Percentiles rank a stretch among this genome's conserved stretches.
These are phyloP conservation scores for Brachionus rotundiformis DNA, from an alignment of 1,140 invertebrate genomes.

Conservation along the genomic window DNA sequence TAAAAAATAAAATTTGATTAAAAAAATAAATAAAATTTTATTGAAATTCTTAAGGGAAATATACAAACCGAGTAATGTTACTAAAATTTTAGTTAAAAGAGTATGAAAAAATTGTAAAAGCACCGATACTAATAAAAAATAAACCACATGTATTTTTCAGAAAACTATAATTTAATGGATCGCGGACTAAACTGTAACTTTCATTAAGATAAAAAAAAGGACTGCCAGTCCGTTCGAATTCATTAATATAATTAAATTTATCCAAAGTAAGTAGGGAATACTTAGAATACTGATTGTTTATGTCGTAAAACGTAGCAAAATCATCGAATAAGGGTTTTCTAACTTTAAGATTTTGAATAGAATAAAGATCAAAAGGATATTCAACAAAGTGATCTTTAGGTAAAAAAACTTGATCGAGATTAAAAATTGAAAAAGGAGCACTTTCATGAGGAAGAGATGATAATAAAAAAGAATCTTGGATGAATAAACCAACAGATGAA, in stretches of 20 bases:
- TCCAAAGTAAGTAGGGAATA: neutral
- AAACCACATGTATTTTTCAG: neutral
- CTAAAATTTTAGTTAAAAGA: slow-evolving; percentile 23
- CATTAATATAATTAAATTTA: neutral
- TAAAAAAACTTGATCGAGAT: neutral
- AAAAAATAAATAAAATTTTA: neutral
- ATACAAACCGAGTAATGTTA: slow-evolving; percentile 7
- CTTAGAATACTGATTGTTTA: neutral
- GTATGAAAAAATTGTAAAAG: neutral
- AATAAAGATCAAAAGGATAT: neutral
- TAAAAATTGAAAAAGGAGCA: neutral
- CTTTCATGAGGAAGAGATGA: neutral
- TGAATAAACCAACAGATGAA: neutral
- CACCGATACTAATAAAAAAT: neutral
- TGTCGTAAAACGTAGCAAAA: slow-evolving; percentile 3
- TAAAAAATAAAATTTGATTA: too few species aligned
- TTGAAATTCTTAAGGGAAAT: neutral
- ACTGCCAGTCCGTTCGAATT: neutral
- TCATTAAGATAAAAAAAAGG: neutral
- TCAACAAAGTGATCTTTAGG: neutral
- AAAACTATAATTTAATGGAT: neutral
- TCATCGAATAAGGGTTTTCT: slow-evolving; percentile 2
- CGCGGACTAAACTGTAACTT: neutral
- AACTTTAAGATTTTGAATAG: neutral
- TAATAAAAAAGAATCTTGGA: slow-evolving; percentile 8